Evolutionary conservation across 2,888 invertebrate genomes (phyloP), one percentile per base, ranked within the genome.

Genomic region (Polylopha cassiicola): DNA sequence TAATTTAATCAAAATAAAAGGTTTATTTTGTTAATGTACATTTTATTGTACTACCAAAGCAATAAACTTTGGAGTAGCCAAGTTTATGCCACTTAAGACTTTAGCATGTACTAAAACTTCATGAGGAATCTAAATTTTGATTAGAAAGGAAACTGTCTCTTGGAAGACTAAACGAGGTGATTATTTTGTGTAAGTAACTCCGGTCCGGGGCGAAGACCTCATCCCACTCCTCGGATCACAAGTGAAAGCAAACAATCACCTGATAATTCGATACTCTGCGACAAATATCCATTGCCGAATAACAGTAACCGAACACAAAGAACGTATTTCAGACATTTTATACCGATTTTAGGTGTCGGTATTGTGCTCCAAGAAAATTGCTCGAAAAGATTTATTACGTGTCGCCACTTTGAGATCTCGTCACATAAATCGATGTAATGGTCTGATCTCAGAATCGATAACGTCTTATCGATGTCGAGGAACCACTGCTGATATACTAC

Each of bases 371-470:
- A 48, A 60, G 47, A 48, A 50, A 67, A 63, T 71, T 68, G 68
- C 58, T 53, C 53, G 43, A 52, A 46, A 51, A 68, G 68, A 75
- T 78, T 75, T 76, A 75, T 65, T 53, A 63, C 50, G 55, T 66
- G 69, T 65, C 65, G 53, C 65, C 58, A 66, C 58, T 60, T 63
- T 47, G 47, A 64, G 63, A 67, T 66, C 61, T 63, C 67, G 61
- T 68, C 68, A 69, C 73, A 65, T 75, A 75, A 76, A 77, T 73
- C 70, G 70, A 66, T 63, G 54, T 73, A 68, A 73, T 71, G 64
- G 58, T 59, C 53, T 52, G 68, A 69, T 72, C 61, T 52, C 53
- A 61, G 59, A 58, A 60, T 51, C 61, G 71, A 73, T 73, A 70
- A 53, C 58, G 60, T 51, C 54, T 62, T 69, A 67, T 67, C 66